Percentiles rank a stretch among this genome's conserved stretches.
Conservation (phyloP, 1,140 invertebrate species). For the Zaprionus lachaisei region DNA sequence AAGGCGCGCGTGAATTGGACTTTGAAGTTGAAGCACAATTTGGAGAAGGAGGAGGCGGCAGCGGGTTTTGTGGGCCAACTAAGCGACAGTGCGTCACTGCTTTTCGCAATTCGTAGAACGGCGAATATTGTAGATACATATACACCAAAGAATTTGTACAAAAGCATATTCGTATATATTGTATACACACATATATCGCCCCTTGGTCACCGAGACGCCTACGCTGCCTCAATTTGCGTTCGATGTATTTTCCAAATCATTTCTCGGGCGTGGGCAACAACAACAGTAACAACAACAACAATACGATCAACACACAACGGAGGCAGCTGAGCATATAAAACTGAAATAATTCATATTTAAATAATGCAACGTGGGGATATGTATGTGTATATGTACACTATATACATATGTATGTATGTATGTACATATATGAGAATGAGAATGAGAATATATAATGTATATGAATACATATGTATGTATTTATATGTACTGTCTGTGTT, state of each 20-base stretch:
- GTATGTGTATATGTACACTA: neutral
- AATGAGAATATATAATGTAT: too few species aligned
- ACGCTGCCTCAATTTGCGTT: constrained; percentile 55
- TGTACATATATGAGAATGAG: neutral
- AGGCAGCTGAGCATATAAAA: constrained; percentile 59
- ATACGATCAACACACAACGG: constrained; percentile 37
- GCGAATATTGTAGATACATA: constrained; percentile 9
- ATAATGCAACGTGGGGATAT: constrained; percentile 45
- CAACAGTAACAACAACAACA: constrained; percentile 4
- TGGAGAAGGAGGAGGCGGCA: neutral
- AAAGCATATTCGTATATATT: constrained; percentile 4
- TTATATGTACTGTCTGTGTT: neutral
- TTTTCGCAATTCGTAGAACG: constrained; percentile 16
- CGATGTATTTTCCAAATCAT: constrained; percentile 67
- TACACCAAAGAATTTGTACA: constrained; percentile 6
- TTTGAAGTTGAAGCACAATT: constrained; percentile 9
- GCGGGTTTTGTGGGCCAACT: constrained; percentile 27
- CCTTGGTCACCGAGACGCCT: constrained; percentile 55
- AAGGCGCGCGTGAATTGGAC: constrained; percentile 5
- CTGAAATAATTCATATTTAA: constrained; percentile 70
- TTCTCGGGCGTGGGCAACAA: constrained; percentile 50
- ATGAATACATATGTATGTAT: neutral
- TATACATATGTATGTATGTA: neutral
- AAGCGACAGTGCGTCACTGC: constrained; percentile 37
- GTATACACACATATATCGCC: constrained; percentile 22